Conservation (phyloP, 1,140 invertebrate species). For the Sitobion miscanthi region DNA sequence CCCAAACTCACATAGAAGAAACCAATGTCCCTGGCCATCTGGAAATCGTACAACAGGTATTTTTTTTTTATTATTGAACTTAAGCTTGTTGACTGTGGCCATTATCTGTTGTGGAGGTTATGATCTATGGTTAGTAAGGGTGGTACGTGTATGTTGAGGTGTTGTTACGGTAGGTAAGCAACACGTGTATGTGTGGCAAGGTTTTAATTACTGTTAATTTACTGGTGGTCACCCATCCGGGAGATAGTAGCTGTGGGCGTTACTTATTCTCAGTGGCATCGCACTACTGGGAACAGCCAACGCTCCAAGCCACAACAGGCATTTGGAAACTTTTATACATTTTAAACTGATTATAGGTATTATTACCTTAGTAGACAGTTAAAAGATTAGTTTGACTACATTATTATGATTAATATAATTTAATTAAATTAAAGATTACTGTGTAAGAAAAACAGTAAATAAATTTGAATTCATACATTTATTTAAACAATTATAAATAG, state of each 20-base stretch:
- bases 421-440: neutral
- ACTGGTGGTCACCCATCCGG: too few species aligned
- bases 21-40: conserved; percentile 35
- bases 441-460: neutral
- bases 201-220: too few species aligned
- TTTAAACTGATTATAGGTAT: neutral
- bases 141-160: too few species aligned
- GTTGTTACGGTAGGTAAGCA: too few species aligned
- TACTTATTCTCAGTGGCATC: too few species aligned
- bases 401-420: neutral
- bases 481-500: neutral
- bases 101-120: too few species aligned
- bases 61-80: neutral
- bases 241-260: too few species aligned
- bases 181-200: too few species aligned
- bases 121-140: too few species aligned
- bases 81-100: too few species aligned
- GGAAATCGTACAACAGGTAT: conserved; percentile 31
- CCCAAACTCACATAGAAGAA: conserved; percentile 12
- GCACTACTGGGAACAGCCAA: too few species aligned
- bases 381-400: neutral
- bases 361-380: neutral
- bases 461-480: neutral
- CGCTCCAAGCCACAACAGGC: too few species aligned
- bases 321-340: neutral